These are phyloP conservation scores for Heterodera schachtii DNA, from an alignment of 1,140 invertebrate genomes.

Conservation along the genomic window DNA sequence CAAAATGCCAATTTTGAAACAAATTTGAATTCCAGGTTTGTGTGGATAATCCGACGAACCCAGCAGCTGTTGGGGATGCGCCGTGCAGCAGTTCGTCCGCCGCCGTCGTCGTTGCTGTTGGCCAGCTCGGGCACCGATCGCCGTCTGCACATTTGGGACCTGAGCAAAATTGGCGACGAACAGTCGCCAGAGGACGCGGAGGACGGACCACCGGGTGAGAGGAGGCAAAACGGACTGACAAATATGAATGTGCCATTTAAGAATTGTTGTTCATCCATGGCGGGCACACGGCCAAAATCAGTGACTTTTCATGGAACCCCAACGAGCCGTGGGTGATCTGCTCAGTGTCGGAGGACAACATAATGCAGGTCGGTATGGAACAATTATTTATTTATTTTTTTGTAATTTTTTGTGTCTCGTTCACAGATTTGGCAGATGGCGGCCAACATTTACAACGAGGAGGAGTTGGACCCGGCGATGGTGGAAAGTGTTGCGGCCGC, in stretches of 20 bases:
- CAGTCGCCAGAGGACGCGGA: constrained; percentile 97
- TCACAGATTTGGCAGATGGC: constrained; percentile 90
- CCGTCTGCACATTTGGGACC: constrained; percentile 97
- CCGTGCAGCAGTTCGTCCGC: not conserved
- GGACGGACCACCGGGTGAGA: constrained; percentile 90
- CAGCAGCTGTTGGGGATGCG: no score
- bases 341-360: constrained; percentile 99
- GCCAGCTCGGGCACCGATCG: constrained; percentile 97
- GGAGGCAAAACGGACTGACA: constrained; percentile 91
- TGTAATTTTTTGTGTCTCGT: not conserved
- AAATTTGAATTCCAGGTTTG: not conserved
- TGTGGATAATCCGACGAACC: not conserved
- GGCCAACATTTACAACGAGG: constrained; percentile 99
- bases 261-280: constrained; percentile 87
- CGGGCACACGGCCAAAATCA: constrained; percentile 90
- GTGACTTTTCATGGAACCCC: constrained; percentile 99
- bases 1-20: no score
- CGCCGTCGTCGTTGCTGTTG: constrained; percentile 70
- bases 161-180: constrained; percentile 98
- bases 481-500: not conserved
- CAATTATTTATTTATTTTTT: not conserved
- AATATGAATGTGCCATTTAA: constrained; percentile 82
- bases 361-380: constrained; percentile 80
- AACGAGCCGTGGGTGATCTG: constrained; percentile 99
- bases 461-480: constrained; percentile 73